These are phyloP conservation scores for Lycocerus yunnanus DNA, from an alignment of 2,888 invertebrate species.

Conservation along the genomic window DNA sequence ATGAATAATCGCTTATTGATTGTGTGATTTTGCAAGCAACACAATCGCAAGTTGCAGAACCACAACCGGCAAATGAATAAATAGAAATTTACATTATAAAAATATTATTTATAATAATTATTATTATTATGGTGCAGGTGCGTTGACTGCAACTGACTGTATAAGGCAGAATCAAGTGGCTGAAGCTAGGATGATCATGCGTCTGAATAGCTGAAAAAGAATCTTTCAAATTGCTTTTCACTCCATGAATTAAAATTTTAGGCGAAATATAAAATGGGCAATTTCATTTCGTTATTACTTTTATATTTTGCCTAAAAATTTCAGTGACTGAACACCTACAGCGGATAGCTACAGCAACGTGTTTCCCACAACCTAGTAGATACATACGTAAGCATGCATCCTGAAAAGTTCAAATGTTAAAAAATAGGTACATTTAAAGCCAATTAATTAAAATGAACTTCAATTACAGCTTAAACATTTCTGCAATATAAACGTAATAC, in stretches of 20 bases:
- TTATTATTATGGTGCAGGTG: slow-evolving; percentile 40
- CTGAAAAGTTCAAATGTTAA: slow-evolving; percentile 31
- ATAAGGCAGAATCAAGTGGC: slow-evolving; percentile 41
- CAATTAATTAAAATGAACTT: slow-evolving; percentile 41
- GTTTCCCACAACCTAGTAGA: slow-evolving; percentile 37
- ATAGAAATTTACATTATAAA: slow-evolving; percentile 14
- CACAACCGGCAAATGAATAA: slow-evolving; percentile 2
- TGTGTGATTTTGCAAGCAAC: slow-evolving; percentile 10
- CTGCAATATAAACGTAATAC: slow-evolving; percentile 20
- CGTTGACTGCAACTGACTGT: slow-evolving; percentile 38
- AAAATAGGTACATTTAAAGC: slow-evolving; percentile 36
- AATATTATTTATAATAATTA: slow-evolving; percentile 8
- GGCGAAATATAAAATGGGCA: background rate
- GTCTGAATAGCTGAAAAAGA: slow-evolving; percentile 44
- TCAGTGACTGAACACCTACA: slow-evolving; percentile 22
- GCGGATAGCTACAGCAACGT: slow-evolving; percentile 31
- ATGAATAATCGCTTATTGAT: slow-evolving; percentile 4
- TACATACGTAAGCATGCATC: slow-evolving; percentile 33
- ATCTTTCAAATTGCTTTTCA: slow-evolving; percentile 15
- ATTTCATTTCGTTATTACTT: slow-evolving; percentile 16
- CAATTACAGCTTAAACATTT: slow-evolving; percentile 48
- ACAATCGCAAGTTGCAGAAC: slow-evolving; percentile 9
- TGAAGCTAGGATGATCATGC: slow-evolving; percentile 46
- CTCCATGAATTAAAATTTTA: background rate
- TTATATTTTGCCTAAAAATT: slow-evolving; percentile 24